Percentiles rank a stretch among this genome's conserved stretches.
These are phyloP conservation scores for Epinephelus moara DNA, from an alignment of 2,113 vertebrate genomes.

Conservation along the genomic window DNA sequence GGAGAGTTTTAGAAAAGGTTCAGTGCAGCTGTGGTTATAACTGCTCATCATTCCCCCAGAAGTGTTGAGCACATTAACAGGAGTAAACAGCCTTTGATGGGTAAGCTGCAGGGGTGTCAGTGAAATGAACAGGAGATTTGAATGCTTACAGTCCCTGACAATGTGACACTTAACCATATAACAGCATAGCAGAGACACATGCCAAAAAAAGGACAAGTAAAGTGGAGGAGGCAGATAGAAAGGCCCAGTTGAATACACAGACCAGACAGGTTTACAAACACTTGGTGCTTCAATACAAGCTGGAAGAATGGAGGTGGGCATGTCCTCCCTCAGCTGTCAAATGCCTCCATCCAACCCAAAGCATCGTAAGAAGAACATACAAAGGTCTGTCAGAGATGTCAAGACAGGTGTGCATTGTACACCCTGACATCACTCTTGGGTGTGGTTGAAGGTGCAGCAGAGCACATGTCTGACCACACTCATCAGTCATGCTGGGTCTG, in stretches of 20 bases:
- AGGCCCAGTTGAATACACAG: conserved; percentile 1
- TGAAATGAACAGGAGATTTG: conserved; percentile 10
- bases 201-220: conserved; percentile 2
- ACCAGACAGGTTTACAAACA: conserved; percentile 28
- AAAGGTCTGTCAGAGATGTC: not conserved
- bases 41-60: conserved; percentile 9
- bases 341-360: conserved; percentile 20
- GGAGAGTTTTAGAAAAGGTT: not conserved
- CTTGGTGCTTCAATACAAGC: conserved; percentile 14
- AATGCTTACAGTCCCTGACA: conserved; percentile 1
- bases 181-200: conserved; percentile 4
- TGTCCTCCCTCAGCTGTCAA: conserved; percentile 27
- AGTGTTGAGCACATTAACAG: conserved; percentile 17
- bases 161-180: conserved; percentile 9
- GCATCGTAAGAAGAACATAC: not conserved
- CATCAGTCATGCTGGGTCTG: not conserved
- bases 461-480: conserved; percentile 12
- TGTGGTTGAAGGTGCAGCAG: not conserved
- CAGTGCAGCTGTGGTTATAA: not conserved
- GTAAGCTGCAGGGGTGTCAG: conserved; percentile 1
- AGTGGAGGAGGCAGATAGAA: conserved; percentile 19
- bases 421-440: conserved; percentile 4
- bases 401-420: conserved; percentile 14
- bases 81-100: conserved; percentile 7
- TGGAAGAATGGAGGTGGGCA: conserved; percentile 40